Base-by-base conservation (phyloP, 2,888 invertebrate species). In the Apamea epomidion region DNA sequence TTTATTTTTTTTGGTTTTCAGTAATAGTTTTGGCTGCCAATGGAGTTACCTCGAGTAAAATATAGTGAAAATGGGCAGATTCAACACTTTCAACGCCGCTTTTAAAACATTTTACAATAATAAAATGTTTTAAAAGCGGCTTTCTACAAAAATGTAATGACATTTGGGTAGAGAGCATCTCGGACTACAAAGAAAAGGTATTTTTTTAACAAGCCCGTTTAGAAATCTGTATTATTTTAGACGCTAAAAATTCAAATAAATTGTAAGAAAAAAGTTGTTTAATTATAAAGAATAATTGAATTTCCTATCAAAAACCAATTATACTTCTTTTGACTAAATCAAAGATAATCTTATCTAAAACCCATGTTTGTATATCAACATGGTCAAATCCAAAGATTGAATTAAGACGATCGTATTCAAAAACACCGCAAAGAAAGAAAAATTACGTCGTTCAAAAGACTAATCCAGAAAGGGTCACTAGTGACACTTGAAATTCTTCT, bases 401-500 rank as follows among this genome's bases (percentile, higher is more conserved):
- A 48, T 70, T 12, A 29, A 29, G 69, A 67, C 25, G 67, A 42
- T 68, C 37, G 16, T 42, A 21, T 64, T 10, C 14, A 7, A 42
- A 42, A 42, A 7, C 42, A 42, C 4, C 42, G 7, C 5, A n/a
- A 12, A 21, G 12, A 1, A 65, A 32, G 21, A 65, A 32, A 12
- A 21, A 32, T 5, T 2, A 32, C 12, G 21, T 25, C 32, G 21
- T 65, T 32, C 14, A 14, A 32, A 37, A 37, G 14, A 74, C 75
- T 76, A 76, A 76, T 76, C 76, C 75, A 70, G 72, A 80, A 80
- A 76, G 65, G 80, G 81, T 80, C 68, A 76, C 76, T 84, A 37
- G 37, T 65, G 79, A 82, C 69, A 76, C 78, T 84, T 81, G 76
- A 85, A 86, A 85, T 84, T 89, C 87, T 65, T 74, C 80, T 65